Conservation (phyloP, 92 coral and sea anemone genomes). For the Micromussa lordhowensis region DNA sequence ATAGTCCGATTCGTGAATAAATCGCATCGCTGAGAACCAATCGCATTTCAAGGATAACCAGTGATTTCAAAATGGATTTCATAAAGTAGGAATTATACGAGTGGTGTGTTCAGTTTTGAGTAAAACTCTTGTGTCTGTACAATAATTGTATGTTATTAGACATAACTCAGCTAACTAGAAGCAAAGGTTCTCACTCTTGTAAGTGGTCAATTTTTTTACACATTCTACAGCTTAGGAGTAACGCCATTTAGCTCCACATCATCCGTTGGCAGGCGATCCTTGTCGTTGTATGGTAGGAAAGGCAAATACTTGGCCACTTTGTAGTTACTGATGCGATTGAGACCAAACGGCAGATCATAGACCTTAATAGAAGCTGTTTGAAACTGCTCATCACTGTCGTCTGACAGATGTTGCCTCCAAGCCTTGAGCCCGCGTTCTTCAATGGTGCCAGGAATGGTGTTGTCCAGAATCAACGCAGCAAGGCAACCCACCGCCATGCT, state of each 20-base stretch:
- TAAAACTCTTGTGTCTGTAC: no score
- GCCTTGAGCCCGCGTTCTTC: conserved; percentile 91
- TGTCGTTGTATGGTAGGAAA: conserved; percentile 68
- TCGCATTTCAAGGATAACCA: no score
- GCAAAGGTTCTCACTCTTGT: background rate
- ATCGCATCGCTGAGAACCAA: no score
- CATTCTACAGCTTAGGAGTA: background rate
- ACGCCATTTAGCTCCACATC: background rate
- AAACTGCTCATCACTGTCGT: conserved; percentile 49
- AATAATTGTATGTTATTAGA: no score
- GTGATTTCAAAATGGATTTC: no score
- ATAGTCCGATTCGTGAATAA: no score
- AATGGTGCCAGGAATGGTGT: conserved; percentile 91
- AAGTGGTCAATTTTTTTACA: background rate
- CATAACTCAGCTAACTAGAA: no score
- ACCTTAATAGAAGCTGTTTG: conserved; percentile 72
- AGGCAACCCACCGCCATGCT: conserved; percentile 95
- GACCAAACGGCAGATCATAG: conserved; percentile 82
- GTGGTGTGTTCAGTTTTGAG: no score
- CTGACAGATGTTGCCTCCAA: conserved; percentile 71
- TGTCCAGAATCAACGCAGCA: conserved; percentile 86
- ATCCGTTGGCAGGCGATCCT: background rate
- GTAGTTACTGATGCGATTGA: conserved; percentile 71
- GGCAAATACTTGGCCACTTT: conserved; percentile 73
- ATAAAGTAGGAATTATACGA: no score